phyloP scores from a whole-genome alignment of 2,888 invertebrate genomes.

The Dicyrtomina minuta region DNA sequence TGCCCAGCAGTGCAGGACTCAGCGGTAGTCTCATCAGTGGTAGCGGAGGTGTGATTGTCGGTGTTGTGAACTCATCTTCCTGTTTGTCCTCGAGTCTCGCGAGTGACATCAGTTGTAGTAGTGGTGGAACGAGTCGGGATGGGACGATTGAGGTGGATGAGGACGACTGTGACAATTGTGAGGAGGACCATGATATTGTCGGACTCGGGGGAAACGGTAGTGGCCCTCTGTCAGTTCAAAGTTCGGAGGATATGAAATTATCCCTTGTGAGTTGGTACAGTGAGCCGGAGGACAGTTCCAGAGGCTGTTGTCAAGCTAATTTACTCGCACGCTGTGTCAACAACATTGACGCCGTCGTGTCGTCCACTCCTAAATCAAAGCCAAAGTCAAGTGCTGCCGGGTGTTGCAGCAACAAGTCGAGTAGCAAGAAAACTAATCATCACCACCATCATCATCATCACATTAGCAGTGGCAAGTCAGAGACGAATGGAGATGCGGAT shows the following conservation, averaged over 20 bases:
- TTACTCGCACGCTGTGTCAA: background rate
- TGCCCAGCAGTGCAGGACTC: background rate
- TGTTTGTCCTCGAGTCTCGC: background rate
- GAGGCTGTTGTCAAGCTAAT: constrained; percentile 34
- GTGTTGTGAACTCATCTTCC: background rate
- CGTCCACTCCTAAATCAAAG: constrained; percentile 32
- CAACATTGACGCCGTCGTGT: too few species aligned
- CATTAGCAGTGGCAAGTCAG: too few species aligned
- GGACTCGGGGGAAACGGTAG: constrained; percentile 7
- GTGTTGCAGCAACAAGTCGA: background rate
- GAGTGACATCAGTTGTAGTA: constrained; percentile 5
- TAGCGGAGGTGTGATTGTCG: too few species aligned
- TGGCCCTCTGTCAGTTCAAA: constrained; percentile 37
- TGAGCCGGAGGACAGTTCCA: constrained; percentile 46
- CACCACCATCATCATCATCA: too few species aligned
- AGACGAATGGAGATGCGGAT: too few species aligned
- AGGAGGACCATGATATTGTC: too few species aligned
- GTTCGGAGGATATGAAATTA: constrained; percentile 50
- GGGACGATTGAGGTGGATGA: background rate
- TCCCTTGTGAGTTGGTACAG: constrained; percentile 53
- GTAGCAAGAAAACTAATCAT: constrained; percentile 10
- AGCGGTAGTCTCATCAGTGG: too few species aligned
- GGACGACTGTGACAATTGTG: constrained; percentile 24
- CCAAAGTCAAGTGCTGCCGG: constrained; percentile 2
- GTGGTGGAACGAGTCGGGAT: background rate